Evolutionary conservation across 2,113 vertebrate species (phyloP).

Genomic region (Pangasianodon hypophthalmus): DNA sequence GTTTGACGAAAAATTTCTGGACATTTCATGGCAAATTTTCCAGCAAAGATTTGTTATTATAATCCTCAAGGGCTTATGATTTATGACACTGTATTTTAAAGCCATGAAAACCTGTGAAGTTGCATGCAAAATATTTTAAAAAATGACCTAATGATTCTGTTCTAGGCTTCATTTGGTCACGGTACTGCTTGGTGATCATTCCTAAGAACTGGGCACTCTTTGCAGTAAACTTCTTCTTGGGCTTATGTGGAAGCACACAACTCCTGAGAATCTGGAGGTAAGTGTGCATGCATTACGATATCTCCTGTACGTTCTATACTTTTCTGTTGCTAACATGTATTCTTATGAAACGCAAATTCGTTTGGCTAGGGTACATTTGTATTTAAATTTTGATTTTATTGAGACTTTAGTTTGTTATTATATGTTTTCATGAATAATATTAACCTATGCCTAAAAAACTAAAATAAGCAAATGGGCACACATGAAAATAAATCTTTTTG

Average conservation of each 20-base stretch:
- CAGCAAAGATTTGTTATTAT: neutral
- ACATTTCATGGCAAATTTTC: neutral
- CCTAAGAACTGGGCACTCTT: conserved; percentile 88
- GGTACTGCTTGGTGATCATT: conserved; percentile 88
- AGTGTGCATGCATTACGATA: conserved; percentile 38
- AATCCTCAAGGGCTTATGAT: neutral
- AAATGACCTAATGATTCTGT: neutral
- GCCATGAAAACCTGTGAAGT: neutral
- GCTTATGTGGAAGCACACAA: conserved; percentile 82
- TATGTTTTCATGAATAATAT: too few species aligned
- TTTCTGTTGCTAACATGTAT: neutral
- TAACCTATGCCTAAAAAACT: too few species aligned
- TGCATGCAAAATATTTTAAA: neutral
- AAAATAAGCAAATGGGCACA: too few species aligned
- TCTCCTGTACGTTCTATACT: neutral
- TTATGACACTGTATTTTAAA: neutral
- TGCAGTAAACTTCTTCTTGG: conserved; percentile 88
- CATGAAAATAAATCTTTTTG: too few species aligned
- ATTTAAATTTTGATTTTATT: neutral
- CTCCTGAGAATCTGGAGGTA: conserved; percentile 87
- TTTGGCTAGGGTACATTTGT: neutral
- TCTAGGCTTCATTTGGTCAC: conserved; percentile 86
- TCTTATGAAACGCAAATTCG: neutral
- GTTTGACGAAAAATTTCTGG: neutral
- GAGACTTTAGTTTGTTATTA: too few species aligned